These are phyloP conservation scores for Norana najaformis DNA, from an alignment of 2,888 invertebrate species.

Conservation along the genomic window DNA sequence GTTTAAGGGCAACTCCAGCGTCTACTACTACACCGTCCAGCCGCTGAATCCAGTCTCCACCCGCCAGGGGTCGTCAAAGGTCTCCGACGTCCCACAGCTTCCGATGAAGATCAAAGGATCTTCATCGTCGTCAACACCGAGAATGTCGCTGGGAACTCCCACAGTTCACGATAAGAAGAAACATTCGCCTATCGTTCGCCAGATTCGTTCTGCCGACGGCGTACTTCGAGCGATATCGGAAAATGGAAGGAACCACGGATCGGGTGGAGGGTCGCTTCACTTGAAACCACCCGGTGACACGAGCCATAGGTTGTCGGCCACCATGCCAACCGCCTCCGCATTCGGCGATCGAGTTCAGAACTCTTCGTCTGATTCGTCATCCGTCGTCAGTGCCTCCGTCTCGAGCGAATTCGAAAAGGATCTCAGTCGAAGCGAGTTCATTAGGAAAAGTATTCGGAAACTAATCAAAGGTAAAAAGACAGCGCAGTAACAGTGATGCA, in stretches of 20 bases:
- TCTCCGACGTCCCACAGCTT: constrained; percentile 14
- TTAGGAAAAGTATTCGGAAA: constrained; percentile 45
- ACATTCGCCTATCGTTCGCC: not conserved
- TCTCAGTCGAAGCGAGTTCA: constrained; percentile 40
- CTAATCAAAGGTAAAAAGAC: constrained; percentile 37
- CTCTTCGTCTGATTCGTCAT: constrained; percentile 29
- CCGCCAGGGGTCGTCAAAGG: not conserved
- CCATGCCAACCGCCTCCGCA: constrained; percentile 25
- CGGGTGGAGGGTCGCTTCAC: constrained; percentile 16
- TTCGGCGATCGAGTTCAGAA: not conserved
- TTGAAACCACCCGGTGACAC: too few species aligned
- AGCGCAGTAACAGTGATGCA: not conserved
- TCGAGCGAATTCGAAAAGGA: constrained; percentile 34
- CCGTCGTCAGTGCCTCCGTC: constrained; percentile 18
- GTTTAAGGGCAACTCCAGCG: constrained; percentile 46
- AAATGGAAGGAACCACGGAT: constrained; percentile 23
- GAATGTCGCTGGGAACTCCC: not conserved
- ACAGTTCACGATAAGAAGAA: not conserved
- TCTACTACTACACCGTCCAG: constrained; percentile 41
- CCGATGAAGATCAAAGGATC: not conserved
- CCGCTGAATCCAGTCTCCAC: not conserved
- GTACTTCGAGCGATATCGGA: constrained; percentile 1
- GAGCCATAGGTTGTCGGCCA: too few species aligned
- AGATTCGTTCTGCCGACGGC: not conserved
- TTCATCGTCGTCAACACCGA: not conserved